Base-by-base conservation (phyloP, 2,888 invertebrate species). In the Abrostola triplasia region DNA sequence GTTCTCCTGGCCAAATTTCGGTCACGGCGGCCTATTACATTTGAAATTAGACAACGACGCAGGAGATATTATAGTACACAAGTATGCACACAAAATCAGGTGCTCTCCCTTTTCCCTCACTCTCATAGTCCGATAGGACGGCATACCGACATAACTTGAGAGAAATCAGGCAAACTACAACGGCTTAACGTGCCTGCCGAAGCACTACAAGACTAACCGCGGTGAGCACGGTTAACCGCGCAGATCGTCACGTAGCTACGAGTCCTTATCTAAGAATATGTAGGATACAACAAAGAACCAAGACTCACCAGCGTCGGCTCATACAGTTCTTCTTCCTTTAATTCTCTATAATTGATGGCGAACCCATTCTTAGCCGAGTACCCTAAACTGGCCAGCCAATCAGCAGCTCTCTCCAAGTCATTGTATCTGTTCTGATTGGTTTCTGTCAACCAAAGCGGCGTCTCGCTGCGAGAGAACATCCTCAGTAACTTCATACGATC, bases 321-420 rank as follows among this genome's bases (percentile, higher is more conserved):
- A 77, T 95, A 95, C 56, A 97, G 89, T 70, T 97, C 96, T 0
- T 95, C 89, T 6, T 95, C 90, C 36, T 95, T 89, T 1, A 97
- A 94, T 75, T 97, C 96, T 70, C 96, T 95, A 85, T 97, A 97
- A 67, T 98, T 93, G 0, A 97, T 96, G 42, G 96, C 95, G 79
- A 96, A 96, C 0, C 97, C 98, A 24, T 95, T 94, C 83, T 94
- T 95, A 0, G 98, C 98, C 0, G 97, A 95, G 64, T 96, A 95
- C 0, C 98, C 98, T 24, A 98, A 90, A 70, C 97, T 96, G 74
- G 96, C 95, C 24, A 97, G 95, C 97, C 97, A 97, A 57, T 96
- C 95, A 7, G 98, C 95, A 0, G 97, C 97, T 0, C 96, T 89
- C n/a, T 91, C 88, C 50, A 95, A 84, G 50, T 94, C 89, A 13